These are phyloP conservation scores for Mus minutoides DNA, from an alignment of 2,797 vertebrate species.

Conservation along the genomic window DNA sequence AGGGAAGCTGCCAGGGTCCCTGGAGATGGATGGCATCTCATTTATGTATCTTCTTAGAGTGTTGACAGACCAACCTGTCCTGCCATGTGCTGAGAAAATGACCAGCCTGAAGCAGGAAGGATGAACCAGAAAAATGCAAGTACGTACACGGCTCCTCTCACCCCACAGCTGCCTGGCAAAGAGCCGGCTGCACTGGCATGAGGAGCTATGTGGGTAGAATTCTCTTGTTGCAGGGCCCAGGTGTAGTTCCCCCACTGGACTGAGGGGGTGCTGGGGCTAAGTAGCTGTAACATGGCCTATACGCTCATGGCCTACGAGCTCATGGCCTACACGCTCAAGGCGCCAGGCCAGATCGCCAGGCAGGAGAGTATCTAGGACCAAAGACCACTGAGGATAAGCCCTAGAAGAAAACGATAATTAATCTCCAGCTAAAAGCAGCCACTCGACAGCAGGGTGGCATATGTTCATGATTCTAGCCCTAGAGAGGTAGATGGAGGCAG, in stretches of 20 bases:
- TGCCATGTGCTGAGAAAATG: background rate
- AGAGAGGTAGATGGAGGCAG: background rate
- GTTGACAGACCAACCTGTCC: constrained; percentile 54
- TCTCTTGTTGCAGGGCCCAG: background rate
- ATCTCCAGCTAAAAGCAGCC: background rate
- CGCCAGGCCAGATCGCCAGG: background rate
- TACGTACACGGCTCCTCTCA: too few relatives aligned
- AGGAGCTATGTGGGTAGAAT: background rate
- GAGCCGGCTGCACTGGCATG: background rate
- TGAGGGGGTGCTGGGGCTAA: background rate
- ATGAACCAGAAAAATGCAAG: background rate
- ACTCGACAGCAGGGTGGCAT: too few relatives aligned
- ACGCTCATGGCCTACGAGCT: too few relatives aligned
- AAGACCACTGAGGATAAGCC: background rate
- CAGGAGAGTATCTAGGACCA: too few relatives aligned
- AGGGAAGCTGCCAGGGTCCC: constrained; percentile 30
- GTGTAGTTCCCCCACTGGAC: background rate
- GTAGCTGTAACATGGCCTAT: background rate
- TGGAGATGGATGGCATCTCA: background rate
- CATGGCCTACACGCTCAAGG: accelerated
- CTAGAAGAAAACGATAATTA: background rate
- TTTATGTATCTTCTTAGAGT: background rate
- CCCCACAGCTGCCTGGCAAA: background rate
- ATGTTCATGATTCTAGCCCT: background rate
- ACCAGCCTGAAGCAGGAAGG: constrained; percentile 12